Evolutionary conservation across 2,888 invertebrate genomes (phyloP), one percentile per base, ranked within the genome.

Genomic region (Entomobrya multifasciata): DNA sequence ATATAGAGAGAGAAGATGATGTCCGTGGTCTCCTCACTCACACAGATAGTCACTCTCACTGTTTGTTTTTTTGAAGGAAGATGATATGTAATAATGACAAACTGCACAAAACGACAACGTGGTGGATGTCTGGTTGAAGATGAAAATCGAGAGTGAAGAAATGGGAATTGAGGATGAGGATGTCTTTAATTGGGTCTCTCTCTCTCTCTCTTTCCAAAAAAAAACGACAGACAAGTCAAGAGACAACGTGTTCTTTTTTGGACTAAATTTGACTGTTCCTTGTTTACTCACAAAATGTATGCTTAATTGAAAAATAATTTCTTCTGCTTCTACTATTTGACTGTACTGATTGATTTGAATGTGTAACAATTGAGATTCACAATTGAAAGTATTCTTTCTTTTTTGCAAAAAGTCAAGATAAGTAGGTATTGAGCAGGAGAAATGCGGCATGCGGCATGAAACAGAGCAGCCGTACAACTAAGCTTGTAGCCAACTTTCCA

Each of bases 381-480:
- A n/a, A n/a, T n/a, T n/a, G n/a, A n/a, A n/a, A n/a, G n/a, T n/a
- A n/a, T n/a, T n/a, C n/a, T n/a, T n/a, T n/a, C 3, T 49, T n/a
- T 49, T 49, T 49, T 49, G 49, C 13, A 15, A 15, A 49, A 13
- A 49, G n/a, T n/a, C n/a, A n/a, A 44, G 47, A 47, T 47, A 47
- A n/a, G 47, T 47, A 47, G 47, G 47, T 47, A 47, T 47, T n/a
- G 8, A 36, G 36, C 36, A 36, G 36, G n/a, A 52, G 52, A 52
- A 52, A 52, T 52, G 52, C 47, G n/a, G 70, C 30, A 72, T 72
- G 20, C 72, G 52, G 72, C 49, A 27, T 72, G n/a, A n/a, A n/a
- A n/a, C 22, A 72, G 72, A 72, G 72, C 72, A 49, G 52, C 72
- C 49, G 52, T 72, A 72, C 72, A 72, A 72, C 72, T 72, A 72